A percentile compares a stretch with the other conserved stretches of the same genome.
Evolutionary conservation across 2,113 vertebrate genomes (phyloP).

Genomic region (Zootoca vivipara): DNA sequence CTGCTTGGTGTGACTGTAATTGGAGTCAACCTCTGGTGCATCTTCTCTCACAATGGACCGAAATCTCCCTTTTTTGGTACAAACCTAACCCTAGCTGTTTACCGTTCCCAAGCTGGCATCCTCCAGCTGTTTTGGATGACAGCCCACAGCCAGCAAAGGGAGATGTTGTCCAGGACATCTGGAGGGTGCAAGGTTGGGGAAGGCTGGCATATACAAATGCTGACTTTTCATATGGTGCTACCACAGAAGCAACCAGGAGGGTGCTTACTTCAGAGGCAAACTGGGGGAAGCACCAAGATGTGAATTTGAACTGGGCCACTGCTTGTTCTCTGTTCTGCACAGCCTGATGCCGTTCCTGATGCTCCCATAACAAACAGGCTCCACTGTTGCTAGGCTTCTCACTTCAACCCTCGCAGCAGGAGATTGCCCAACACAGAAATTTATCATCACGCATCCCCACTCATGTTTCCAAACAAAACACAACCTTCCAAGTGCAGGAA

Average conservation of each 20-base stretch:
- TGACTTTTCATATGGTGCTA: neutral
- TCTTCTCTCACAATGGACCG: neutral
- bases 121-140: too few relatives aligned
- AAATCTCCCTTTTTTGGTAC: neutral
- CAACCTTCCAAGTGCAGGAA: neutral
- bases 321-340: neutral
- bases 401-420: neutral
- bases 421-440: neutral
- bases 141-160: too few relatives aligned
- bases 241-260: neutral
- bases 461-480: neutral
- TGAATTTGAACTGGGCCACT: neutral
- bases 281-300: neutral
- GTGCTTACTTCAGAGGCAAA: neutral
- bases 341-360: neutral
- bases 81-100: neutral
- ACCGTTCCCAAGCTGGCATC: too few relatives aligned
- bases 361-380: neutral
- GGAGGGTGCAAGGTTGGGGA: too few relatives aligned
- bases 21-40: neutral
- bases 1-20: neutral
- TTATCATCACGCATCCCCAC: neutral
- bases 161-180: too few relatives aligned
- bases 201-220: neutral
- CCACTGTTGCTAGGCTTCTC: neutral